These are phyloP conservation scores for Porites divaricata DNA, from an alignment of 92 coral and sea anemone genomes.

Conservation along the genomic window DNA sequence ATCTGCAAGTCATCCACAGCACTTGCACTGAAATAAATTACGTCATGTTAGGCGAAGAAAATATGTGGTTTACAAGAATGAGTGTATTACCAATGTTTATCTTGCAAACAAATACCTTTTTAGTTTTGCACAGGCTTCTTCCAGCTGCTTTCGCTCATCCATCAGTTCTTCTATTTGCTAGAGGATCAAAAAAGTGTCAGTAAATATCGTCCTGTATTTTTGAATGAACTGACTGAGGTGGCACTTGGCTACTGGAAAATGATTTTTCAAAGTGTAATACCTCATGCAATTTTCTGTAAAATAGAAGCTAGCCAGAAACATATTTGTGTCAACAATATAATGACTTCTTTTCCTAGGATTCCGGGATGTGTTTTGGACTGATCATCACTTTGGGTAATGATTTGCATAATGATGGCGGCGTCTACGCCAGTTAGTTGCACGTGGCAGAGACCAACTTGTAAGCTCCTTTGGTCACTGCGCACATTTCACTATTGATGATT, in stretches of 20 bases:
- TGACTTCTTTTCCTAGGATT: no score
- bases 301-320: not conserved
- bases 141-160: constrained; percentile 90
- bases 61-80: not conserved
- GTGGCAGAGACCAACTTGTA: no score
- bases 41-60: not conserved
- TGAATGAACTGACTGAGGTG: not conserved
- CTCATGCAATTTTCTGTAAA: not conserved
- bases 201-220: not conserved
- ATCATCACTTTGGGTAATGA: no score
- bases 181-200: constrained; percentile 8
- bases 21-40: constrained; percentile 75
- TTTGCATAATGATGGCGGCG: no score
- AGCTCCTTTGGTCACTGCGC: no score
- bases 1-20: constrained; percentile 99
- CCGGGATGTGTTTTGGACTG: no score
- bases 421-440: no score
- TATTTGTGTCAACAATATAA: not conserved
- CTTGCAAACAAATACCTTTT: constrained; percentile 64
- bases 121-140: constrained; percentile 90
- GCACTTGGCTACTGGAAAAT: not conserved
- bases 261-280: no score
- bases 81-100: not conserved
- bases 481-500: no score
- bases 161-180: constrained; percentile 87